These are phyloP conservation scores for Agrotis puta DNA, from an alignment of 2,888 invertebrate genomes.

Conservation along the genomic window DNA sequence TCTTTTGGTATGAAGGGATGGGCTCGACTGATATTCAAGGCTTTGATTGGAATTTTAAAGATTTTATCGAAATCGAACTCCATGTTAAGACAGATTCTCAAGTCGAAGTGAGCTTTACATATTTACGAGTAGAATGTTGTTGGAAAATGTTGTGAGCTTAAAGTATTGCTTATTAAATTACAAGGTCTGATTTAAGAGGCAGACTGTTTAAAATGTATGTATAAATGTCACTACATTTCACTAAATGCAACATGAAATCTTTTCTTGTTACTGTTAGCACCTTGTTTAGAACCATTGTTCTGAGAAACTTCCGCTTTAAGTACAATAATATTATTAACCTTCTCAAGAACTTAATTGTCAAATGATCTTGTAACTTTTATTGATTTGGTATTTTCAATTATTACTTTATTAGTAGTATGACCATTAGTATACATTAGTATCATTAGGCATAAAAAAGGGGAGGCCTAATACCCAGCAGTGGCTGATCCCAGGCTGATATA, in stretches of 20 bases:
- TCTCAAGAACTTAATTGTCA: background rate
- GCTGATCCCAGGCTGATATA: too few species aligned
- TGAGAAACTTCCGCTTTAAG: background rate
- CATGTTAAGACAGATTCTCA: conserved; percentile 47
- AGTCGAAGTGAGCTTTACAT: background rate
- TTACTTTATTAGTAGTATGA: too few species aligned
- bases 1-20: conserved; percentile 60
- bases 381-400: too few species aligned
- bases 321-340: too few species aligned
- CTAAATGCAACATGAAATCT: background rate
- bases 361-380: background rate
- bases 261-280: background rate
- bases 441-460: too few species aligned
- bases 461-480: too few species aligned
- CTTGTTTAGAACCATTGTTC: background rate
- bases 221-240: background rate
- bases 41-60: conserved; percentile 45
- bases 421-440: too few species aligned
- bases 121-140: background rate
- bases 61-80: conserved; percentile 62
- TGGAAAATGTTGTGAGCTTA: background rate
- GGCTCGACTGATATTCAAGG: conserved; percentile 47
- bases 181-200: conserved; percentile 23
- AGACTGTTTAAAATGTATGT: conserved; percentile 1
- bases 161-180: conserved; percentile 27